Evolutionary conservation across 2,797 vertebrate species (phyloP).

Genomic region (Manis pentadactyla): DNA sequence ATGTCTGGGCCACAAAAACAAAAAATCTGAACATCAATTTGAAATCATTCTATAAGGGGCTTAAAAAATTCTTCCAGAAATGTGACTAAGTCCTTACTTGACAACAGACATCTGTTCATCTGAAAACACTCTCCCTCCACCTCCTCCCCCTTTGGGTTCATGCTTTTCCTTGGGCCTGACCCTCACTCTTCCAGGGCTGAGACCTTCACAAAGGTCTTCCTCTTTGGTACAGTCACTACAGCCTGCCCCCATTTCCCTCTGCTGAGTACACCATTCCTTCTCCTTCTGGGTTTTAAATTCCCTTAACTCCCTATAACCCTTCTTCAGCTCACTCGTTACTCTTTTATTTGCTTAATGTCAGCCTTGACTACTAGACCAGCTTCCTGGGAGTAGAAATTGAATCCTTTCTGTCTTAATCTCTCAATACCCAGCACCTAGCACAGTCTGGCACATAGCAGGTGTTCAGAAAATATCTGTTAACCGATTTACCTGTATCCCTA

Average conservation of each 20-base stretch:
- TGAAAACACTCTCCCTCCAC: background rate
- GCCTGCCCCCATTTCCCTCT: background rate
- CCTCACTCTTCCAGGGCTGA: background rate
- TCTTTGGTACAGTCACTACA: background rate
- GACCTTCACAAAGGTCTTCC: background rate
- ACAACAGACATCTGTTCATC: background rate
- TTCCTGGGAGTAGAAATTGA: background rate
- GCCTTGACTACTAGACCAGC: background rate
- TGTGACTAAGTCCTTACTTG: background rate
- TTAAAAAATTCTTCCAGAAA: constrained; percentile 10
- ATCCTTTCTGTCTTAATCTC: background rate
- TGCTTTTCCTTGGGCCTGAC: background rate
- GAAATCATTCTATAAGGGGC: background rate
- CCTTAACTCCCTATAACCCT: background rate
- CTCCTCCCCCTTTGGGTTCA: background rate
- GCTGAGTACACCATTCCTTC: background rate
- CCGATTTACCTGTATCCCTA: background rate
- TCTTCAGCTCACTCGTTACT: background rate
- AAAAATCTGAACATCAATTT: background rate
- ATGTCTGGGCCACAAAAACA: background rate
- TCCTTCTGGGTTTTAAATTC: background rate
- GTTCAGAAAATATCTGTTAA: background rate
- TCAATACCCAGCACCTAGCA: background rate
- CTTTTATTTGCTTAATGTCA: background rate
- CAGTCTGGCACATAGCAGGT: background rate